Conservation (phyloP, 1,140 invertebrate genomes). For the Leptinotarsa undecemlineata region DNA sequence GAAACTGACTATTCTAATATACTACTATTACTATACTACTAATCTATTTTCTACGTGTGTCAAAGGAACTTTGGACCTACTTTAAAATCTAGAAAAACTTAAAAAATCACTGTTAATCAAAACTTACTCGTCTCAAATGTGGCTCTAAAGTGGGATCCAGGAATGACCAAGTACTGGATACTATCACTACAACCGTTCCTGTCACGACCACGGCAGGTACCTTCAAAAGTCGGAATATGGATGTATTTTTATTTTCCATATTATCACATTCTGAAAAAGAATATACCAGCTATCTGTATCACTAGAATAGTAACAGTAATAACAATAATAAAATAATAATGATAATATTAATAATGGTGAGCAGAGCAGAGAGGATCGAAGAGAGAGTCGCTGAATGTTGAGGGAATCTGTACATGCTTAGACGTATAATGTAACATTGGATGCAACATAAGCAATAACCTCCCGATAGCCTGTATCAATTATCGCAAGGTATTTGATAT, state of each 20-base stretch:
- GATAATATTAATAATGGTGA: no score
- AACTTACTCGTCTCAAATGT: conserved; percentile 66
- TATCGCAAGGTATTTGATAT: no score
- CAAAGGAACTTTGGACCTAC: background rate
- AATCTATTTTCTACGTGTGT: background rate
- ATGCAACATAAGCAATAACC: no score
- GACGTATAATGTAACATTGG: no score
- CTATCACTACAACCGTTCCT: conserved; percentile 69
- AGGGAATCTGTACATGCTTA: no score
- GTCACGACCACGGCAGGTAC: conserved; percentile 71
- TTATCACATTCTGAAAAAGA: conserved; percentile 36
- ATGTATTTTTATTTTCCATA: conserved; percentile 37
- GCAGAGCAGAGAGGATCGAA: no score
- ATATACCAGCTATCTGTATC: background rate
- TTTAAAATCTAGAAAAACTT: background rate
- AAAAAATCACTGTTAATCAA: background rate
- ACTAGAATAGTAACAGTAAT: no score
- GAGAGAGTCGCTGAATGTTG: no score
- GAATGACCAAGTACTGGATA: conserved; percentile 74
- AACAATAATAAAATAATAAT: no score
- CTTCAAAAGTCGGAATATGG: conserved; percentile 63
- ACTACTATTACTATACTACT: background rate
- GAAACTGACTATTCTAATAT: no score
- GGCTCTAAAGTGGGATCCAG: conserved; percentile 78
- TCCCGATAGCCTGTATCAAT: no score